Percentiles rank a stretch among this genome's conserved stretches.
These are phyloP conservation scores for Plecturocebus donacophilus DNA, from an alignment of 2,113 vertebrate genomes.

Conservation along the genomic window DNA sequence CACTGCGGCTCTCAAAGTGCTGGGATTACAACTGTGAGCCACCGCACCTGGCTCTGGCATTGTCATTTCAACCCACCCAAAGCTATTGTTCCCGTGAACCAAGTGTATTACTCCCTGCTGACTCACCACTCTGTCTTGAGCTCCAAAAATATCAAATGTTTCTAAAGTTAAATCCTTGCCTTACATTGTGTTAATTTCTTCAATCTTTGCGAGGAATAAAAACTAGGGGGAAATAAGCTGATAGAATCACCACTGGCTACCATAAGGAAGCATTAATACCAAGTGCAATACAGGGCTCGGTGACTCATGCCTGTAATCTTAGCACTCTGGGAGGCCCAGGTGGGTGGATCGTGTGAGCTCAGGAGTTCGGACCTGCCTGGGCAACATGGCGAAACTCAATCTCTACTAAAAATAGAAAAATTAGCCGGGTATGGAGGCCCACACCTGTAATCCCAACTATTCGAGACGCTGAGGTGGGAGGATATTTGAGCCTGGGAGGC, in stretches of 20 bases:
- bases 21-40: too few species aligned
- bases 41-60: neutral
- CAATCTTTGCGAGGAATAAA: neutral
- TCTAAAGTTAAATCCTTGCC: neutral
- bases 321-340: neutral
- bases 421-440: too few species aligned
- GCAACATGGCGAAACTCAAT: neutral
- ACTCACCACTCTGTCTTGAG: neutral
- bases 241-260: neutral
- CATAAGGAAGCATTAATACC: neutral
- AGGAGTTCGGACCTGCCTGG: neutral
- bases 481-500: too few species aligned
- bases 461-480: neutral
- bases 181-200: neutral
- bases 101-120: neutral
- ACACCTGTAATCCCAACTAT: too few species aligned
- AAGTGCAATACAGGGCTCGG: too few species aligned
- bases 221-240: neutral
- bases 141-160: neutral
- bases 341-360: neutral
- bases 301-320: neutral
- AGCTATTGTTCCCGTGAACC: neutral
- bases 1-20: too few species aligned
- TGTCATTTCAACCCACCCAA: neutral
- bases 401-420: neutral